These are phyloP conservation scores for Dolichallabes microphthalmus DNA, from an alignment of 2,113 vertebrate genomes.

Conservation along the genomic window DNA sequence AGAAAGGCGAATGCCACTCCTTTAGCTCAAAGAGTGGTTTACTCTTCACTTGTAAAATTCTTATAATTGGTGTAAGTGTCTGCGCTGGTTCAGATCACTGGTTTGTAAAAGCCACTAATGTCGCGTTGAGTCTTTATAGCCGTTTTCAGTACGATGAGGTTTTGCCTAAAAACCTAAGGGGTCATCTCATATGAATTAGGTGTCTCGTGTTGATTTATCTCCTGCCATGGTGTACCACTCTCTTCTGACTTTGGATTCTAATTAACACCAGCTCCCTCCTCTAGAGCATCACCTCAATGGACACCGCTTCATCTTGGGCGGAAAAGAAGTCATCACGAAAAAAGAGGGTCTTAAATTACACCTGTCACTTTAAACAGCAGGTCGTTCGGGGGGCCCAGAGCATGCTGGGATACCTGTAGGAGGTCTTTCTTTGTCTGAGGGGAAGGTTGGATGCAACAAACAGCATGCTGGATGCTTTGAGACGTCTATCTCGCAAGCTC, in stretches of 20 bases:
- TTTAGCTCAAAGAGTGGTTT: neutral
- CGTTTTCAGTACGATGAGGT: conserved; percentile 33
- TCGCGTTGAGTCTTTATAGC: conserved; percentile 43
- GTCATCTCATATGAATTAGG: conserved; percentile 51
- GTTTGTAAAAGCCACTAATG: conserved; percentile 39
- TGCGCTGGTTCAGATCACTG: conserved; percentile 17
- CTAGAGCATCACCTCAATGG: conserved; percentile 44
- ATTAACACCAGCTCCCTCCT: conserved; percentile 45
- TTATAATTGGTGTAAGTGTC: conserved; percentile 30
- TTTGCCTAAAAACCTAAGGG: conserved; percentile 48
- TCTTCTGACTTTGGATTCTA: conserved; percentile 50
- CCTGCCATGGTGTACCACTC: conserved; percentile 43
- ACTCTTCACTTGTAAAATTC: conserved; percentile 31
- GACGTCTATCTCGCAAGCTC: conserved; percentile 31
- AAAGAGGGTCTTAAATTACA: conserved; percentile 56
- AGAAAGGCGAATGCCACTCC: neutral
- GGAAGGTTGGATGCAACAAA: conserved; percentile 49
- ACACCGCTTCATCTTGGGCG: conserved; percentile 49
- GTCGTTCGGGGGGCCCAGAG: conserved; percentile 32
- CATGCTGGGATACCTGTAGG: conserved; percentile 50
- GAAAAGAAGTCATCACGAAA: conserved; percentile 47
- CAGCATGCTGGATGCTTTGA: conserved; percentile 40
- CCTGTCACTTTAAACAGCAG: conserved; percentile 52
- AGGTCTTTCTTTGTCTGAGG: conserved; percentile 47
- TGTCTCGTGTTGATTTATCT: conserved; percentile 52